Evolutionary conservation across 2,888 invertebrate species (phyloP).

Genomic region (Cloeon dipterum): DNA sequence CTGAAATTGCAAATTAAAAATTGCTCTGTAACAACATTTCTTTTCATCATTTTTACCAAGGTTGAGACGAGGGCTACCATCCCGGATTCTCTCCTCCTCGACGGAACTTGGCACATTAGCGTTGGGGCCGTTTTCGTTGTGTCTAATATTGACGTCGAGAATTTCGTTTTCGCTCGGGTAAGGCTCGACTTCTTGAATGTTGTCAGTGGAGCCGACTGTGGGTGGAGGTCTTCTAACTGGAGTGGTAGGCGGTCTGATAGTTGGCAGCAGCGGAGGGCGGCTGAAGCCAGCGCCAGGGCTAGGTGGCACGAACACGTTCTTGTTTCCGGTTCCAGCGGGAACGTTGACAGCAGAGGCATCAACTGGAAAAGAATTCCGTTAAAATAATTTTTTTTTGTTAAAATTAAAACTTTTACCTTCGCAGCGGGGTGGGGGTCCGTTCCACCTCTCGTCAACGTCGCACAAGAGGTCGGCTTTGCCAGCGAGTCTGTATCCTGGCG

Average conservation of each 20-base stretch:
- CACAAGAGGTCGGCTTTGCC: slow-evolving; percentile 63
- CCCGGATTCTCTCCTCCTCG: slow-evolving; percentile 19
- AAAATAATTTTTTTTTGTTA: not conserved
- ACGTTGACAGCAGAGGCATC: not conserved
- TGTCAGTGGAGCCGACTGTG: slow-evolving; percentile 4
- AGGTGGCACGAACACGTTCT: not conserved
- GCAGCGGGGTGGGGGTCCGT: slow-evolving; percentile 76
- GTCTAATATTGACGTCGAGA: slow-evolving; percentile 16
- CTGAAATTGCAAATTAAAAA: too few species aligned
- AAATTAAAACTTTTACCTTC: slow-evolving; percentile 31
- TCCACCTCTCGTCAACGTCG: slow-evolving; percentile 83
- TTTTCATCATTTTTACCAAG: slow-evolving; percentile 27
- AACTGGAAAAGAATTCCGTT: not conserved
- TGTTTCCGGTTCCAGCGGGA: not conserved
- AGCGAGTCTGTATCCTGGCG: slow-evolving; percentile 64
- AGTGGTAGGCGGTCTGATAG: slow-evolving; percentile 16
- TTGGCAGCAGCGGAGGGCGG: not conserved
- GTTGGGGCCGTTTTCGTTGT: slow-evolving; percentile 20
- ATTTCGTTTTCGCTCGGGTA: slow-evolving; percentile 70
- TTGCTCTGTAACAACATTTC: too few species aligned
- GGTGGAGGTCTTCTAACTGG: not conserved
- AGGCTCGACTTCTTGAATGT: slow-evolving; percentile 8
- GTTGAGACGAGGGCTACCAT: slow-evolving; percentile 40
- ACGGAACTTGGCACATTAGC: slow-evolving; percentile 29
- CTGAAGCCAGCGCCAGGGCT: not conserved